Evolutionary conservation across 1,140 invertebrate species (phyloP), one percentile per base, ranked within the genome.

Genomic region (Drosophila ogumai): DNA sequence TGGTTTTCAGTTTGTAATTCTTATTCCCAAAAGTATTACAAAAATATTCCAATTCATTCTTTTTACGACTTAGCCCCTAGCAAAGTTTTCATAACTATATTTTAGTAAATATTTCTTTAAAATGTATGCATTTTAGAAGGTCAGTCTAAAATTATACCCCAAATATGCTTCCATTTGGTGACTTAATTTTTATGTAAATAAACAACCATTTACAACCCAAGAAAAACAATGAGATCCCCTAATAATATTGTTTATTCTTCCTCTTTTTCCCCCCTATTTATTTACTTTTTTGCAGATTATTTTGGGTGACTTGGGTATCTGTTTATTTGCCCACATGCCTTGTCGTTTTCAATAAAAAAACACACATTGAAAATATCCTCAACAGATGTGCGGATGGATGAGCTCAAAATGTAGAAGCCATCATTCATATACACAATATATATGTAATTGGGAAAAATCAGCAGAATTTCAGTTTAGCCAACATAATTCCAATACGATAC

Each of bases 381-480:
- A 84, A 69, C 84, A 88, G 80, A 88, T 88, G 84, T 87, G 73
- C 65, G 25, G 40, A 78, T 58, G 66, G 61, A 78, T 72, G 46
- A 79, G 68, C 38, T 84, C 67, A 73, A 67, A 71, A 55, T 69
- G 63, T 81, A 49, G 57, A 47, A 46, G 17, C 31, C 43, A 34
- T 55, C 52, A 55, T 38, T 55, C 32, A 69, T 38, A 50, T 36
- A 54, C 38, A 44, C 31, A 57, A 22, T 46, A 36, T 40, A 12
- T 36, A 19, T 67, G 25, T 67, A 66, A 65, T 76, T 67, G 38
- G 46, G 47, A 60, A 76, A 72, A 76, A 76, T 76, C 63, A 68
- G 46, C 63, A 55, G 17, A 52, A 60, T 64, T 73, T 73, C 52
- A 44, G 72, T 71, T 71, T 43, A 43, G 66, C 69, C 44, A 75